Evolutionary conservation across 2,888 invertebrate species (phyloP), one percentile per base, ranked within the genome.

Genomic region (Torymus aiolomorphi): DNA sequence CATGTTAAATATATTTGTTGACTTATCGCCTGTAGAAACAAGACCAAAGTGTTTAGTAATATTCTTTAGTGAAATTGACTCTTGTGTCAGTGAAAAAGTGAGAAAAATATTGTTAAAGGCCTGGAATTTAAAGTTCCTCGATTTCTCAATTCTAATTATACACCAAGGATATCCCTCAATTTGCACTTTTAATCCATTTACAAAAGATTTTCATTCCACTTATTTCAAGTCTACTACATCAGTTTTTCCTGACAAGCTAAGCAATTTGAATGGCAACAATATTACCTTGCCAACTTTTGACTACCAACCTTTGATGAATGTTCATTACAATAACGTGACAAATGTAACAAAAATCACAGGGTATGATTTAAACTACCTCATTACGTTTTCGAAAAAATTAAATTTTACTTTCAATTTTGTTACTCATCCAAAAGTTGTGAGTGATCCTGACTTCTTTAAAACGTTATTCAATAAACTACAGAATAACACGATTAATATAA

Each of bases 121-220:
- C 2, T 73, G 73, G 73, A 14, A 4, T n/a, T 54, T 73, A 16
- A 73, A 73, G 16, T 73, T 73, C 16, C 18, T 73, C 13, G 63
- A 73, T 63, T 63, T 73, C n/a, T 42, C 65, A n/a, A 63, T 73
- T 14, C 4, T 63, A 24, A 54, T 12, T 16, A 56, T 42, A 11
- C 31, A 62, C 16, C 61, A 10, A 10, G 61, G 24, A 62, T 11
- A 14, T 8, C 11, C 52, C 2, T 8, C 12, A 31, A 31, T 56
- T n/a, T 56, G 16, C 18, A 20, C 5, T 11, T 73, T 42, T 16
- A 73, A 73, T 54, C 73, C 73, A 42, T 73, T 63, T n/a, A 31
- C 18, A 4, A 31, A 65, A 13, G 16, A n/a, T 5, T 57, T 61
- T 12, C 0, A 51, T 49, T 4, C 10, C n/a, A 2, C 0, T 12